Percentiles rank a stretch among this genome's conserved stretches.
Conservation (phyloP, 2,888 invertebrate species). For the Epirrita christyi region DNA sequence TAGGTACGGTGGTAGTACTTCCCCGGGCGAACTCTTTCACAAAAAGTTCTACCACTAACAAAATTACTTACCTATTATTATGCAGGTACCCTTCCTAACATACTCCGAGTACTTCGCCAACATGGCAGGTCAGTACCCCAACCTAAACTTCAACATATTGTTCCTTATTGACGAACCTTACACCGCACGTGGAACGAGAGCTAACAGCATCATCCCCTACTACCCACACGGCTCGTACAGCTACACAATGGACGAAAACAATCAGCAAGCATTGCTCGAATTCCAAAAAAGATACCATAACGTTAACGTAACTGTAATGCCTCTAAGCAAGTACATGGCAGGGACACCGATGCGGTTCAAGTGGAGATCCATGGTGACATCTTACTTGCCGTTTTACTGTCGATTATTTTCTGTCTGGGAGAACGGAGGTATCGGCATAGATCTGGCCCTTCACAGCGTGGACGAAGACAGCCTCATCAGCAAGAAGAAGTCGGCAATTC, state of each 20-base stretch:
- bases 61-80: not conserved
- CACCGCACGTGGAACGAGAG: constrained; percentile 44
- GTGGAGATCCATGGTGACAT: constrained; percentile 75
- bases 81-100: constrained; percentile 48
- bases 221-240: constrained; percentile 34
- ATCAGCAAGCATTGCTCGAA: constrained; percentile 51
- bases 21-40: too few species aligned
- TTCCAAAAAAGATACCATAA: constrained; percentile 66
- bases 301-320: constrained; percentile 68
- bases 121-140: constrained; percentile 62
- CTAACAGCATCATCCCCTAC: constrained; percentile 49
- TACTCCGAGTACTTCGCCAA: constrained; percentile 63
- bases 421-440: constrained; percentile 79
- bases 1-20: too few species aligned
- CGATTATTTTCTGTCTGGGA: constrained; percentile 83
- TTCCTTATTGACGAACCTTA: constrained; percentile 68
- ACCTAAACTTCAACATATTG: constrained; percentile 59
- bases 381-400: constrained; percentile 76
- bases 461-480: constrained; percentile 49
- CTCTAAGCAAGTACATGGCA: constrained; percentile 73
- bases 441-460: constrained; percentile 58
- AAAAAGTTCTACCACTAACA: too few species aligned
- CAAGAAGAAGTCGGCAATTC: constrained; percentile 54
- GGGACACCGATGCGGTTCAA: constrained; percentile 75
- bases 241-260: constrained; percentile 47